A percentile compares a stretch with the other conserved stretches of the same genome.
These are phyloP conservation scores for Venturia canescens DNA, from an alignment of 1,140 invertebrate genomes.

Conservation along the genomic window DNA sequence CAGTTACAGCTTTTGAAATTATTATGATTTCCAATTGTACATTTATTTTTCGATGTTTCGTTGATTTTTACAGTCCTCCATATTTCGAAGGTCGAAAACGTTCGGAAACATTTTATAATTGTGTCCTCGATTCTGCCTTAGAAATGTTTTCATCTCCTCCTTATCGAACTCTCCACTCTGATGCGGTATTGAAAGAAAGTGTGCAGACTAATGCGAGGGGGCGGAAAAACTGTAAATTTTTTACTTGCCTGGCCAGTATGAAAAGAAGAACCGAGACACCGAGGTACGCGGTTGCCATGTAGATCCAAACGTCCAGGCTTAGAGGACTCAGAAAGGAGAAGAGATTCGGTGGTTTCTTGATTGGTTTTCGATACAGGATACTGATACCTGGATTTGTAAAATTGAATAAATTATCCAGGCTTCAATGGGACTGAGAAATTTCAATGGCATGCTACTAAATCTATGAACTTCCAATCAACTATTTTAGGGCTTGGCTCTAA, in stretches of 20 bases:
- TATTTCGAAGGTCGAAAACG: no score
- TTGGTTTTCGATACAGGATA: conserved; percentile 94
- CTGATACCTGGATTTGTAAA: conserved; percentile 82
- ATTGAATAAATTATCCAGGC: conserved; percentile 15
- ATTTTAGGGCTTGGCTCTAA: no score
- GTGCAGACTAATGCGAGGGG: neutral
- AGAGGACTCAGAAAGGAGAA: conserved; percentile 97
- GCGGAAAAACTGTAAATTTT: neutral
- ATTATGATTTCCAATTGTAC: neutral
- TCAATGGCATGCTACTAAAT: no score
- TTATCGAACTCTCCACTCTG: no score
- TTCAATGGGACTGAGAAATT: no score
- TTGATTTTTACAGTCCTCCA: no score
- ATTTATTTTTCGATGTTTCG: neutral
- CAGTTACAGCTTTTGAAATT: neutral
- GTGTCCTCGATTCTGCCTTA: no score
- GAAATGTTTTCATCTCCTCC: no score
- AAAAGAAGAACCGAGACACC: conserved; percentile 96
- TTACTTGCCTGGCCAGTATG: conserved; percentile 90
- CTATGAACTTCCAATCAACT: no score
- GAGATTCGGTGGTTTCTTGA: conserved; percentile 93
- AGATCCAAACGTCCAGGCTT: conserved; percentile 96
- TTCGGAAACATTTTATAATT: no score
- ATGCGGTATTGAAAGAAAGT: neutral
- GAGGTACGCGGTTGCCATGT: conserved; percentile 95